Conservation (phyloP, 2,113 vertebrate species). For the Pao palembangensis region DNA sequence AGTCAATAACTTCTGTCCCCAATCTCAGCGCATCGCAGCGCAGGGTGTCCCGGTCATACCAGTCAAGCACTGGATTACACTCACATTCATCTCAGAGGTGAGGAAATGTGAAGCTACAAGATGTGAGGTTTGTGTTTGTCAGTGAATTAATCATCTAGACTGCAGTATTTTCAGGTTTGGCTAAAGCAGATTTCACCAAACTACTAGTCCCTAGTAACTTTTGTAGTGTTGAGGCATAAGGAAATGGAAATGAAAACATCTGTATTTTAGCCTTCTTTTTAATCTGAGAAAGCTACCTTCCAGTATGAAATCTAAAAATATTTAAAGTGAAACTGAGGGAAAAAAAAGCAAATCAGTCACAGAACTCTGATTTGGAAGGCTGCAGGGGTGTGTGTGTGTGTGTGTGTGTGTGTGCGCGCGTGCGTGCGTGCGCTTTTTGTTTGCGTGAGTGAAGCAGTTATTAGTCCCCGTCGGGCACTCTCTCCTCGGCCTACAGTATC, state of each 20-base stretch:
- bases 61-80: too few relatives aligned
- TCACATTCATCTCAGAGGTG: too few relatives aligned
- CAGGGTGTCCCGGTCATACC: too few relatives aligned
- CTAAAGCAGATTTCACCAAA: too few relatives aligned
- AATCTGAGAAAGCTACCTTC: background rate
- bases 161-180: background rate
- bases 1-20: too few relatives aligned
- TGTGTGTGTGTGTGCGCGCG: background rate
- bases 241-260: background rate
- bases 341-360: slow-evolving; percentile 6
- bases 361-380: slow-evolving; percentile 6
- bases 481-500: slow-evolving; percentile 1
- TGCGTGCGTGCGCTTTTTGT: background rate
- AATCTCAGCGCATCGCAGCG: too few relatives aligned
- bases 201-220: background rate
- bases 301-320: slow-evolving; percentile 5
- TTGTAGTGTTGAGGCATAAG: background rate
- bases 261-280: background rate
- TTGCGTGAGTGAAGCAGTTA: slow-evolving; percentile 5
- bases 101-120: background rate
- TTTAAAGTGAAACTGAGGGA: too few relatives aligned
- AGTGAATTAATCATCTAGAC: background rate
- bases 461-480: slow-evolving; percentile 2
- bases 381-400: slow-evolving; percentile 17
- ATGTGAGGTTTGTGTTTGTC: background rate